Base-by-base conservation (phyloP, 2,888 invertebrate species). In the Agrilus biguttatus region DNA sequence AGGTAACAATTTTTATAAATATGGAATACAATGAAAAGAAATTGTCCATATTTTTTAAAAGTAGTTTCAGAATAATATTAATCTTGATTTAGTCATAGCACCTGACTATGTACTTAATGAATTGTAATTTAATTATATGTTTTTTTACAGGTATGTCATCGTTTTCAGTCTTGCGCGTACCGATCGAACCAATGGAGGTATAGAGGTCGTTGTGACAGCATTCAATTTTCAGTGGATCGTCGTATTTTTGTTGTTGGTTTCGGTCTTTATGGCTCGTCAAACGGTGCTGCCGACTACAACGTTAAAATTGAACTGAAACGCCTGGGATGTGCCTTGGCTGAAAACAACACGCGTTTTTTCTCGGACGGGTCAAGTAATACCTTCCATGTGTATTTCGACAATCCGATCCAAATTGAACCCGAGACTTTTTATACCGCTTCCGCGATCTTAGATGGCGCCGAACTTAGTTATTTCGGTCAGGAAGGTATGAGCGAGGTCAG, bases 101-200 rank as follows among this genome's bases (percentile, higher is more conserved):
- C 17, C 17, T 17, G 17, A n/a, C n/a, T n/a, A n/a, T n/a, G n/a
- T n/a, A n/a, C n/a, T n/a, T n/a, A n/a, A n/a, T n/a, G n/a, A 17
- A 17, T 17, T 17, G 4, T 17, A 17, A 4, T 17, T 37, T 33
- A 14, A 45, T 21, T 43, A 28, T 21, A 28, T 28, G 14, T 45
- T 51, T 55, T 49, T 41, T 65, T 64, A 12, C 71, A 90, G 81
- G 84, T 91, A 41, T 93, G 93, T 59, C 93, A 92, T 68, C 76
- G 95, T 62, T 96, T 96, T 63, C 91, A 92, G 66, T 93, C 93
- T 8, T 92, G 92, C 58, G 95, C 95, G 5, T 95, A 93, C 66
- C 78, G 95, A 54, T 90, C 90, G 57, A 96, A 95, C 61, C 95
- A 96, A 63, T 96, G 96, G 95, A 78, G 95, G 43, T 96, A 96